Conservation (phyloP, 2,113 vertebrate genomes). For the Poeciliopsis occidentalis region DNA sequence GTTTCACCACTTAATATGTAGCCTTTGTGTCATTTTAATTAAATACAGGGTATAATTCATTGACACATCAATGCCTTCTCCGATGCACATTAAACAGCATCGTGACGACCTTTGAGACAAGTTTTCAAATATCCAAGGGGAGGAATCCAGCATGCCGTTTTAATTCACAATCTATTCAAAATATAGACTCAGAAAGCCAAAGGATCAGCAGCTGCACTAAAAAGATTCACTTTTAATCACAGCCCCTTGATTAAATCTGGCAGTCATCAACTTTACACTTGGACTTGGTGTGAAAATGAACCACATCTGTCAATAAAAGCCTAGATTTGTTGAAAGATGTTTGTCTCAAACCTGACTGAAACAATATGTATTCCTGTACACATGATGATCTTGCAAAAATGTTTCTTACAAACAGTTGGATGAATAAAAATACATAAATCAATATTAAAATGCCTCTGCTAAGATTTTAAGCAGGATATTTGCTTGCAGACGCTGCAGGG, state of each 20-base stretch:
- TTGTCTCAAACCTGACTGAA: background rate
- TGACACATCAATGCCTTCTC: background rate
- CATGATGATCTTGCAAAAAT: no score
- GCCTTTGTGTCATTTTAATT: background rate
- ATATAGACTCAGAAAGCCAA: slow-evolving; percentile 23
- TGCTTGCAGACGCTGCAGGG: no score
- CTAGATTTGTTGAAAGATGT: background rate
- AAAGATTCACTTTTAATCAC: slow-evolving; percentile 38
- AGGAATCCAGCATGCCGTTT: slow-evolving; percentile 13
- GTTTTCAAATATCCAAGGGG: background rate
- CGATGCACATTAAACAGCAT: background rate
- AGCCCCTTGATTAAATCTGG: slow-evolving; percentile 11
- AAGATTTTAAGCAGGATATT: no score
- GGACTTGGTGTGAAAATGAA: background rate
- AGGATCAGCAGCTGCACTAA: slow-evolving; percentile 9
- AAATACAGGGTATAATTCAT: background rate
- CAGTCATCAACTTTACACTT: slow-evolving; percentile 3
- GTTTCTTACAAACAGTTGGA: no score
- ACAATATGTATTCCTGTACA: no score
- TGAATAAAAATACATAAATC: no score
- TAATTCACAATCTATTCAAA: slow-evolving; percentile 4
- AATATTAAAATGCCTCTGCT: no score
- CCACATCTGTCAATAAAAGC: slow-evolving; percentile 31
- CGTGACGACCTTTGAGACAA: background rate
- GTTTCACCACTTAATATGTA: background rate